Conservation (phyloP, 2,888 invertebrate species). For the Ramazzottius varieornatus region DNA sequence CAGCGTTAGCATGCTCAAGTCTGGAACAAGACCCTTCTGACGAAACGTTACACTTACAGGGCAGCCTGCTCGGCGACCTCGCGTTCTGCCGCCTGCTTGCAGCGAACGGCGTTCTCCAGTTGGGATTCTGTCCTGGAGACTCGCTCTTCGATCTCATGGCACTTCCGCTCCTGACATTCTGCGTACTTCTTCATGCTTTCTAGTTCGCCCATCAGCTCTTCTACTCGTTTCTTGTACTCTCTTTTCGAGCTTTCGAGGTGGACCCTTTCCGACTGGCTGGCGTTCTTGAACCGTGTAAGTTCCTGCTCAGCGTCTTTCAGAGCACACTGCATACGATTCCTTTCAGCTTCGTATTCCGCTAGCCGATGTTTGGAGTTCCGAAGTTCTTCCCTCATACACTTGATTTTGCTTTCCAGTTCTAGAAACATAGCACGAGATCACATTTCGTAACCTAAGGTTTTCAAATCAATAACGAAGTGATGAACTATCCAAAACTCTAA, state of each 20-base stretch:
- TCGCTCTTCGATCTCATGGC: not conserved
- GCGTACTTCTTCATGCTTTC: not conserved
- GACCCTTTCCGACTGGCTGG: not conserved
- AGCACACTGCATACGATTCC: not conserved
- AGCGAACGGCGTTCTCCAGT: not conserved
- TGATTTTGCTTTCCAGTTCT: not conserved
- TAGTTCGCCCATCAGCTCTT: not conserved
- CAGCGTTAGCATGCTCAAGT: too few relatives aligned
- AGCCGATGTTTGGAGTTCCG: not conserved
- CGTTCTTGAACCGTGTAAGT: not conserved
- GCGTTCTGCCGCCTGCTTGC: not conserved
- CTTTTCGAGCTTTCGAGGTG: not conserved
- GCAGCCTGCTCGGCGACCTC: not conserved
- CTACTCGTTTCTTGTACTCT: not conserved
- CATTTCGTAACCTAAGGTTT: too few relatives aligned
- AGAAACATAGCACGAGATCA: not conserved
- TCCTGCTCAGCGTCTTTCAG: not conserved
- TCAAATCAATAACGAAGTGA: too few relatives aligned
- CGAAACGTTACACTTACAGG: too few relatives aligned
- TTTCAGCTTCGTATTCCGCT: not conserved
- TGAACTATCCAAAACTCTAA: too few relatives aligned
- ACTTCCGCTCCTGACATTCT: slow-evolving; percentile 2
- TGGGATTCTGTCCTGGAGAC: not conserved
- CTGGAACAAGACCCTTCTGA: too few relatives aligned
- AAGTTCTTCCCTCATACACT: not conserved